Evolutionary conservation across 1,140 invertebrate genomes (phyloP).

Genomic region (Camponotus vicinus): DNA sequence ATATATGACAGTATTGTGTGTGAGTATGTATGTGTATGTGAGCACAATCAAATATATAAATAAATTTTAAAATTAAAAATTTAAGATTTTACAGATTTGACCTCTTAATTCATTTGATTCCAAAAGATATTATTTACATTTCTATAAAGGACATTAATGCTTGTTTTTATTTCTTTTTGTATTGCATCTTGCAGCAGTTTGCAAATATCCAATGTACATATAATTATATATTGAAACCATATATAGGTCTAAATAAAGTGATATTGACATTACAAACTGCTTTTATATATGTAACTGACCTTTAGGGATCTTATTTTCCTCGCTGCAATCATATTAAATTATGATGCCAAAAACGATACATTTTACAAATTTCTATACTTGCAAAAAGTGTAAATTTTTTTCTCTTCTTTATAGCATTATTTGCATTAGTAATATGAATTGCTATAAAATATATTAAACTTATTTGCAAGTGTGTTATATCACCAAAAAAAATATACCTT

Average conservation of each 20-base stretch:
- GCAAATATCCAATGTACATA: slow-evolving; percentile 50
- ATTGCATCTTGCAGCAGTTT: slow-evolving; percentile 12
- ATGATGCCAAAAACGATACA: no score
- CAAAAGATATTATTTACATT: slow-evolving; percentile 73
- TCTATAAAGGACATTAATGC: slow-evolving; percentile 61
- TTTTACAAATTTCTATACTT: no score
- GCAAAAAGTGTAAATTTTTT: no score
- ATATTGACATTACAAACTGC: not conserved
- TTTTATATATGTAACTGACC: slow-evolving; percentile 1
- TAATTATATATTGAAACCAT: slow-evolving; percentile 38
- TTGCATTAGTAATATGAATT: no score
- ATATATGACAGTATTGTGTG: slow-evolving; percentile 45
- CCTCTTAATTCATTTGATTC: slow-evolving; percentile 18
- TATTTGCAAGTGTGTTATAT: no score
- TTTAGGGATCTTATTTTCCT: no score
- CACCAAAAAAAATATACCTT: no score
- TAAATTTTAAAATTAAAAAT: slow-evolving; percentile 37
- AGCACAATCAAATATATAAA: slow-evolving; percentile 64
- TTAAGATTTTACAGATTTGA: slow-evolving; percentile 9
- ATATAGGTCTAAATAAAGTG: slow-evolving; percentile 26
- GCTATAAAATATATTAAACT: no score
- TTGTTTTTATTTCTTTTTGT: not conserved
- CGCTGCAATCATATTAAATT: no score
- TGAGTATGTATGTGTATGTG: not conserved
- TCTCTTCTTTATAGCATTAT: no score